Evolutionary conservation across 2,888 invertebrate species (phyloP).

Genomic region (Cheiracanthium punctorium): DNA sequence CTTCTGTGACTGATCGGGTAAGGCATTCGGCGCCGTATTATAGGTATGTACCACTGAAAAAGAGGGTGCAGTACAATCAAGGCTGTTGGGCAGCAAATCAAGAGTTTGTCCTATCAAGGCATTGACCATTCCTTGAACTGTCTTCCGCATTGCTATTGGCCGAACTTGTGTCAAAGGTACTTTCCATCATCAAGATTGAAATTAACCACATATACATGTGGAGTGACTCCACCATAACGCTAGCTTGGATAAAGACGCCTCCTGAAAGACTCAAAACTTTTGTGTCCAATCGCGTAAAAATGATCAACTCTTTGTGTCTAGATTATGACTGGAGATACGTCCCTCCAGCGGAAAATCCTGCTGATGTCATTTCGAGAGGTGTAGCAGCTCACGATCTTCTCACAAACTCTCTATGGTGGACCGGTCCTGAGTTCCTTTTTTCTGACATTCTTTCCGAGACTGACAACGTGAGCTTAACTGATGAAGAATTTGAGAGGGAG

Average conservation of each 20-base stretch:
- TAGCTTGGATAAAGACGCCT: constrained; percentile 71
- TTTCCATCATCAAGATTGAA: neutral
- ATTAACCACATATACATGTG: constrained; percentile 33
- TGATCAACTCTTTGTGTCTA: constrained; percentile 18
- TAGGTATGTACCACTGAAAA: neutral
- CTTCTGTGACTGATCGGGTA: neutral
- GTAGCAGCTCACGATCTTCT: neutral
- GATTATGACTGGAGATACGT: constrained; percentile 71
- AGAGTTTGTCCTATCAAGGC: constrained; percentile 72
- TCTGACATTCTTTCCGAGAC: neutral
- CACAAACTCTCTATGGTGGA: neutral
- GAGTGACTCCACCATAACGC: constrained; percentile 69
- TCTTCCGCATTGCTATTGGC: constrained; percentile 45
- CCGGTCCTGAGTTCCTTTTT: neutral
- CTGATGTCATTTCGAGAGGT: constrained; percentile 73
- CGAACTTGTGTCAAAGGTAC: neutral
- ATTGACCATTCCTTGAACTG: constrained; percentile 72
- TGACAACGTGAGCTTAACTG: neutral
- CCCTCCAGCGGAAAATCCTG: constrained; percentile 72
- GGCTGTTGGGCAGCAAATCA: constrained; percentile 70
- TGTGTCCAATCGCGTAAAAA: constrained; percentile 69
- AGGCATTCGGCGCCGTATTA: neutral
- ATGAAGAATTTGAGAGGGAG: neutral
- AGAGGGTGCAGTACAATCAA: neutral
- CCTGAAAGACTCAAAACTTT: constrained; percentile 69